Percentiles rank a stretch among this genome's conserved stretches.
Conservation (phyloP, 2,797 vertebrate species). For the Centroberyx gerrardi region DNA sequence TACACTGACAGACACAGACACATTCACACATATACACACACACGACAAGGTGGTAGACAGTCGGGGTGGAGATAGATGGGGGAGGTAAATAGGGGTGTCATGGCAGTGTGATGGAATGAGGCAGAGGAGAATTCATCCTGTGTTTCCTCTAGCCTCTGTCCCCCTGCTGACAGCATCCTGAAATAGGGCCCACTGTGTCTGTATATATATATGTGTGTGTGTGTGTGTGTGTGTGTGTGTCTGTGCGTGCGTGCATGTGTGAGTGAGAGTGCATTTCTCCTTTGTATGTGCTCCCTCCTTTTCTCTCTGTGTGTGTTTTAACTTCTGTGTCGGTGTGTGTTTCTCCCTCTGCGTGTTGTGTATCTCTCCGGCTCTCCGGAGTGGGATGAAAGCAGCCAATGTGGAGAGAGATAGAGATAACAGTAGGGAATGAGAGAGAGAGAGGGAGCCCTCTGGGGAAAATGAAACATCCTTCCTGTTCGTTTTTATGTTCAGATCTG, state of each 20-base stretch:
- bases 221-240: conserved; percentile 43
- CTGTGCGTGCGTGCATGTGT: conserved; percentile 4
- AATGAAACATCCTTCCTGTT: conserved; percentile 62
- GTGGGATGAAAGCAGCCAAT: conserved; percentile 62
- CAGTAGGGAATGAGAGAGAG: conserved; percentile 40
- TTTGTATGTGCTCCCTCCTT: conserved; percentile 32
- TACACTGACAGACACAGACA: conserved; percentile 17
- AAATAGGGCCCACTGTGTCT: conserved; percentile 79
- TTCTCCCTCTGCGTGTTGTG: conserved; percentile 46
- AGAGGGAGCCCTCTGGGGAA: conserved; percentile 38
- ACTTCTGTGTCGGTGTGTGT: conserved; percentile 36
- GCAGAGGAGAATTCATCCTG: conserved; percentile 84
- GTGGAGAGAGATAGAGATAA: conserved; percentile 62
- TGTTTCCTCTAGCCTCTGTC: conserved; percentile 80
- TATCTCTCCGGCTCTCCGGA: conserved; percentile 58
- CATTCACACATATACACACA: conserved; percentile 16
- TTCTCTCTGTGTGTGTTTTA: conserved; percentile 17
- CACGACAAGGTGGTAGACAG: conserved; percentile 70
- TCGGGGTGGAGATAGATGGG: conserved; percentile 80
- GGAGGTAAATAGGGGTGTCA: conserved; percentile 85
- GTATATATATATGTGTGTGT: conserved; percentile 62
- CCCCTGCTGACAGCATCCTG: conserved; percentile 82
- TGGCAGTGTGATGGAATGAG: conserved; percentile 83
- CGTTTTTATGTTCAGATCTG: conserved; percentile 62
- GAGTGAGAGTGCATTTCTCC: conserved; percentile 33